Conservation (phyloP, 2,888 invertebrate genomes). For the Troides helena region DNA sequence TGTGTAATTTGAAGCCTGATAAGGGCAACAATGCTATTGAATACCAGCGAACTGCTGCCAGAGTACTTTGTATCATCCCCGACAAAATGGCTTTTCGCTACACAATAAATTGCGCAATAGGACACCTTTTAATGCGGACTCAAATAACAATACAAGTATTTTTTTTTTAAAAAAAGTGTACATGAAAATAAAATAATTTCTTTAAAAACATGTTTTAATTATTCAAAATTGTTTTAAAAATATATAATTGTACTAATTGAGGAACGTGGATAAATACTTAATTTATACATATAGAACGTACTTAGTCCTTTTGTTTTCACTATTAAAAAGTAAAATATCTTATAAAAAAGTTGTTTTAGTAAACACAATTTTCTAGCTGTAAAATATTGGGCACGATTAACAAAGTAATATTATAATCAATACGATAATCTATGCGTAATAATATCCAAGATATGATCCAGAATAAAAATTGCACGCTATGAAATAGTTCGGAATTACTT, state of each 20-base stretch:
- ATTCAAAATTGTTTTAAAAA: too few relatives aligned
- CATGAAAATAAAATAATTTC: background rate
- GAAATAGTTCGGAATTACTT: background rate
- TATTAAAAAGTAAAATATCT: too few relatives aligned
- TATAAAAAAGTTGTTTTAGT: background rate
- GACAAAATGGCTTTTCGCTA: slow-evolving; percentile 7
- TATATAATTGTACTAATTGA: too few relatives aligned
- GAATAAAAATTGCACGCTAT: background rate
- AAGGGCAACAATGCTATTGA: slow-evolving; percentile 12
- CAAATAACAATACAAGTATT: background rate
- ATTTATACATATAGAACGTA: too few relatives aligned
- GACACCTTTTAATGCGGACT: background rate
- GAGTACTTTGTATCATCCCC: slow-evolving; percentile 6
- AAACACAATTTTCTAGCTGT: background rate
- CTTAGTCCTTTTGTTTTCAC: too few relatives aligned
- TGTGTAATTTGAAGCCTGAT: slow-evolving; percentile 24
- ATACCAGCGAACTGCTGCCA: slow-evolving; percentile 2
- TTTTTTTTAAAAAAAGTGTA: background rate
- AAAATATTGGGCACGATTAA: background rate
- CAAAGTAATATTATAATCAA: background rate
- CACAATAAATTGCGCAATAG: slow-evolving; percentile 7
- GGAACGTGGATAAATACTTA: too few relatives aligned
- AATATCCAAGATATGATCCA: background rate
- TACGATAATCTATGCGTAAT: background rate
- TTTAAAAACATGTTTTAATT: background rate